phyloP scores from a whole-genome alignment of 2,888 invertebrate species.

The Apantesis nais region DNA sequence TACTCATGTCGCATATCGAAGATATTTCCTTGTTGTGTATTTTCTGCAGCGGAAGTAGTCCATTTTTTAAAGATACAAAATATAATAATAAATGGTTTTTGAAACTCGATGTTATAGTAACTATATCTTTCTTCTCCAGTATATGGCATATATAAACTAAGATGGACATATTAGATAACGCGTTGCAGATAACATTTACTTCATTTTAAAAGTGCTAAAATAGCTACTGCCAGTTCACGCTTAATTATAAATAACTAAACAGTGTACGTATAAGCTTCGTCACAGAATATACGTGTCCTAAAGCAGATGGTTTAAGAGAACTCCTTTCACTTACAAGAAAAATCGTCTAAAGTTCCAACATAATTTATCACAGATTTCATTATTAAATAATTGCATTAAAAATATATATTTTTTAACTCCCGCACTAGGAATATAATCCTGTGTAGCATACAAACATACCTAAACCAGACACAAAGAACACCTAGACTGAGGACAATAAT shows the following conservation, averaged over 20 bases:
- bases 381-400: neutral
- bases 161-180: neutral
- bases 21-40: neutral
- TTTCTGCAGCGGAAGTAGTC: too few species aligned
- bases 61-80: too few species aligned
- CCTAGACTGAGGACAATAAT: too few species aligned
- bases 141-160: too few species aligned
- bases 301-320: neutral
- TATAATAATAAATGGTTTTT: too few species aligned
- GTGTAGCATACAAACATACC: too few species aligned
- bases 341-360: neutral
- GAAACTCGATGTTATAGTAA: neutral
- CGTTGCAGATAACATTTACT: too few species aligned
- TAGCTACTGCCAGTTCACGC: too few species aligned
- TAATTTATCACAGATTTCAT: constrained; percentile 1
- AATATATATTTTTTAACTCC: too few species aligned
- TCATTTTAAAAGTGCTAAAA: too few species aligned
- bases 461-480: too few species aligned
- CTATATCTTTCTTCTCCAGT: neutral
- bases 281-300: neutral
- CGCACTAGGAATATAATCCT: too few species aligned
- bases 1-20: neutral
- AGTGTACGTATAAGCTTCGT: neutral
- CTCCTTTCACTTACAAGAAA: neutral
- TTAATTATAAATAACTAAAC: neutral